Evolutionary conservation across 92 coral and sea anemone species (phyloP).

Genomic region (Porites evermanni): DNA sequence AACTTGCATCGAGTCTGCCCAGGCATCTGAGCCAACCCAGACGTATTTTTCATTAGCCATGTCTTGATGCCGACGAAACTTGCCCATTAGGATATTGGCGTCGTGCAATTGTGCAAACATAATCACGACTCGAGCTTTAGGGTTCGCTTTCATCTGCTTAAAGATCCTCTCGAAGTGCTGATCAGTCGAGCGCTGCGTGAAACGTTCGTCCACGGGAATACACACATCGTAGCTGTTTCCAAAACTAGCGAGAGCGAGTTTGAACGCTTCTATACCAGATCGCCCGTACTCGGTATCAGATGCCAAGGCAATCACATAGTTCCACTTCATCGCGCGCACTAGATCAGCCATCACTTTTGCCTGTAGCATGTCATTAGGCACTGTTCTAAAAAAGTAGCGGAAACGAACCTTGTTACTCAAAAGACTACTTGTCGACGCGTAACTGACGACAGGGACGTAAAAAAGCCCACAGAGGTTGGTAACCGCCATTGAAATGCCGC

Average conservation of each 20-base stretch:
- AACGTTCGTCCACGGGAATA: constrained; percentile 83
- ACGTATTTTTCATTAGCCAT: constrained; percentile 60
- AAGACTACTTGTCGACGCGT: constrained; percentile 86
- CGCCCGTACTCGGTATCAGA: constrained; percentile 93
- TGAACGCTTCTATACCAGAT: constrained; percentile 89
- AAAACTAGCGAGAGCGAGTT: constrained; percentile 70
- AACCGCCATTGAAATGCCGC: constrained; percentile 91
- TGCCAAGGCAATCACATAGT: constrained; percentile 80
- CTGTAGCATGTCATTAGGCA: constrained; percentile 85
- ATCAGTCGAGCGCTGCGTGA: constrained; percentile 78
- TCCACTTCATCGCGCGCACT: constrained; percentile 84
- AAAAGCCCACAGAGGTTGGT: constrained; percentile 87
- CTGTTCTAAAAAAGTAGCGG: constrained; percentile 81
- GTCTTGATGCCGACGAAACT: constrained; percentile 56
- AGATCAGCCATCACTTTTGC: constrained; percentile 93
- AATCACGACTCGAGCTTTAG: constrained; percentile 80
- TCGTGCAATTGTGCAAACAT: constrained; percentile 89
- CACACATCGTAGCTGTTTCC: constrained; percentile 78
- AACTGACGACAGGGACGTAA: constrained; percentile 83
- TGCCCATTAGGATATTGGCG: constrained; percentile 71
- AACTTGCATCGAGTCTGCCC: constrained; percentile 82
- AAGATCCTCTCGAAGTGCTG: constrained; percentile 73
- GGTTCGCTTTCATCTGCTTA: constrained; percentile 61
- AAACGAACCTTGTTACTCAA: constrained; percentile 82
- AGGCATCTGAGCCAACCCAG: constrained; percentile 87